phyloP scores from a whole-genome alignment of 2,888 invertebrate genomes.

The Dicyrtoma fusca region DNA sequence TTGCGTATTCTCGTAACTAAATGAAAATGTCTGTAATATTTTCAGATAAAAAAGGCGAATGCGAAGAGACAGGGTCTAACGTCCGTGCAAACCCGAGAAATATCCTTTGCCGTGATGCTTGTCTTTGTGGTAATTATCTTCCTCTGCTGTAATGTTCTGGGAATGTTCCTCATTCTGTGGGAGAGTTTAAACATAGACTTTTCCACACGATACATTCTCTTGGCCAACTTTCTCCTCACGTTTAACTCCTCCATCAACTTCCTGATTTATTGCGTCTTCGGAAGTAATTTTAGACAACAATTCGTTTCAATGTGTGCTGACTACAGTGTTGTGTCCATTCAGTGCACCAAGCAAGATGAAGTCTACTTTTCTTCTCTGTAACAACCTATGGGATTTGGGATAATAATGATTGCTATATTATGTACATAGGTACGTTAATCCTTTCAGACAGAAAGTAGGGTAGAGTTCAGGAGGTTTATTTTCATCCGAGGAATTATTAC shows the following conservation, averaged over 20 bases:
- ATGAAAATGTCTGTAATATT: too few relatives aligned
- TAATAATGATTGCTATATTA: too few relatives aligned
- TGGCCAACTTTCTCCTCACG: conserved; percentile 50
- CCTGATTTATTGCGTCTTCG: conserved; percentile 53
- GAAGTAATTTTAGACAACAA: conserved; percentile 50
- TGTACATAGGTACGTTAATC: too few relatives aligned
- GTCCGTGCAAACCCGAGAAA: conserved; percentile 49
- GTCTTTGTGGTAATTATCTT: conserved; percentile 51
- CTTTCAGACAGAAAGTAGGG: too few relatives aligned
- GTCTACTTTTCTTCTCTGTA: conserved; percentile 32
- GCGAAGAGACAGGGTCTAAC: conserved; percentile 40
- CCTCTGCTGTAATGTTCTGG: conserved; percentile 47
- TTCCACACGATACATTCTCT: conserved; percentile 24
- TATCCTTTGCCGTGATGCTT: conserved; percentile 53
- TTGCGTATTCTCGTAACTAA: too few relatives aligned
- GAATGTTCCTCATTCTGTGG: conserved; percentile 51
- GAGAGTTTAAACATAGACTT: conserved; percentile 41
- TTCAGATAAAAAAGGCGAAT: conserved; percentile 35
- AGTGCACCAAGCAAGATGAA: conserved; percentile 28
- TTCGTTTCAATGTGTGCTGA: conserved; percentile 39
- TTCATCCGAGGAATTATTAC: too few relatives aligned
- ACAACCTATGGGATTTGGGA: not conserved
- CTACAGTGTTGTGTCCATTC: conserved; percentile 19
- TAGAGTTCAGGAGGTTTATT: too few relatives aligned
- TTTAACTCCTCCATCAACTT: conserved; percentile 54